Evolutionary conservation across 1,140 invertebrate species (phyloP), one percentile per base, ranked within the genome.

Genomic region (Atta cephalotes): DNA sequence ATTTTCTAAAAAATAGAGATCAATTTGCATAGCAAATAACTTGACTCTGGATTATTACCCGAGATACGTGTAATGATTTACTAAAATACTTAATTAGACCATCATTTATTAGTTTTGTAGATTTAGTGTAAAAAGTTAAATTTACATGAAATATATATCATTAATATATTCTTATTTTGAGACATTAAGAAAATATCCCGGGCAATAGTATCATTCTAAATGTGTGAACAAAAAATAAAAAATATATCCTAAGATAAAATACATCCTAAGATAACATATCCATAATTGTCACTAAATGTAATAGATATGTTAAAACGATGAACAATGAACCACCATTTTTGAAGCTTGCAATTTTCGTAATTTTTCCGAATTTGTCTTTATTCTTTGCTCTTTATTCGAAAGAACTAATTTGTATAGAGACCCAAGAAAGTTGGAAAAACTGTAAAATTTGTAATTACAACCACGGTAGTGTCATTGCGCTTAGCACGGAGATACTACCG

Each of bases 1-100:
- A 1, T 70, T 81, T 81, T 0, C n/a, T 78, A 58, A 28, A 71
- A 81, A 80, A 80, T 80, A 80, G 78, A 81, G 51, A 71, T 81
- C 49, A 12, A 1, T 31, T 81, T 58, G 18, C 0, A 5, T 71
- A 56, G 9, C 2, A 39, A 81, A 39, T 4, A 6, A 0, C 39
- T 63, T 28, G 28, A 79, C 3, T 62, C 14, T 66, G 77, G 5
- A 51, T 28, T 77, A 77, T n/a, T 35, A 51, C 3, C 35, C 18
- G 25, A 66, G 16, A 58, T 35, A 45, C 16, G 18, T 45, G 16
- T 45, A 4, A 79, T 14, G 35, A 31, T 78, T 28, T 28, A 10
- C n/a, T 49, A 66, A 25, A 65, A 45, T 1, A 5, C 25, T 66
- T 65, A 51, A 65, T 49, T 79, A 79, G 28, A 76, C 1, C 9